phyloP scores from a whole-genome alignment of 1,140 invertebrate genomes.

The Drosophila mauritiana region DNA sequence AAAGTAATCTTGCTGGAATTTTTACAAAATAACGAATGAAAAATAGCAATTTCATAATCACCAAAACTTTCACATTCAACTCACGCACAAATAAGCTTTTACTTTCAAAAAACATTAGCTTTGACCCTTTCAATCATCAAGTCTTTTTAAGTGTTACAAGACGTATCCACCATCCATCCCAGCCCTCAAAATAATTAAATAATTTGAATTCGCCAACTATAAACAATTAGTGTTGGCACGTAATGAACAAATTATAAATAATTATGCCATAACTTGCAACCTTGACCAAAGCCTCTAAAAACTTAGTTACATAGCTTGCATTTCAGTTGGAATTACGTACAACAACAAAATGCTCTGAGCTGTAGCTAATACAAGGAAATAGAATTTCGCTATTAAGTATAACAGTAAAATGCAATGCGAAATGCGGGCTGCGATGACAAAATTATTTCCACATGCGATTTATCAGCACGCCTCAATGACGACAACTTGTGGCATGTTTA shows the following conservation, averaged over 20 bases:
- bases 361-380: constrained; percentile 6
- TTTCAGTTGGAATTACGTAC: not conserved
- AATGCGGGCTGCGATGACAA: constrained; percentile 32
- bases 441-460: constrained; percentile 52
- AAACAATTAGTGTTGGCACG: constrained; percentile 23
- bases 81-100: constrained; percentile 11
- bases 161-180: not conserved
- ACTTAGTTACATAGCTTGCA: constrained; percentile 1
- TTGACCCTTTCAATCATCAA: not conserved
- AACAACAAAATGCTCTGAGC: not conserved
- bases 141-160: constrained; percentile 2
- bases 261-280: constrained; percentile 25
- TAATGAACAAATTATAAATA: constrained; percentile 22
- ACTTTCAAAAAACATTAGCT: constrained; percentile 5
- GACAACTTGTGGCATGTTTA: constrained; percentile 24
- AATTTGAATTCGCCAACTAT: constrained; percentile 13
- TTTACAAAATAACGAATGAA: not conserved
- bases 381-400: constrained; percentile 27
- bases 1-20: not conserved
- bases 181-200: constrained; percentile 2
- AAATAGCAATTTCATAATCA: constrained; percentile 7
- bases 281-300: constrained; percentile 20
- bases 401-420: constrained; percentile 45
- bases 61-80: constrained; percentile 9
- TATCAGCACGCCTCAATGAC: constrained; percentile 54